Evolutionary conservation across 2,113 vertebrate genomes (phyloP), one percentile per base, ranked within the genome.

Genomic region (Physeter macrocephalus): DNA sequence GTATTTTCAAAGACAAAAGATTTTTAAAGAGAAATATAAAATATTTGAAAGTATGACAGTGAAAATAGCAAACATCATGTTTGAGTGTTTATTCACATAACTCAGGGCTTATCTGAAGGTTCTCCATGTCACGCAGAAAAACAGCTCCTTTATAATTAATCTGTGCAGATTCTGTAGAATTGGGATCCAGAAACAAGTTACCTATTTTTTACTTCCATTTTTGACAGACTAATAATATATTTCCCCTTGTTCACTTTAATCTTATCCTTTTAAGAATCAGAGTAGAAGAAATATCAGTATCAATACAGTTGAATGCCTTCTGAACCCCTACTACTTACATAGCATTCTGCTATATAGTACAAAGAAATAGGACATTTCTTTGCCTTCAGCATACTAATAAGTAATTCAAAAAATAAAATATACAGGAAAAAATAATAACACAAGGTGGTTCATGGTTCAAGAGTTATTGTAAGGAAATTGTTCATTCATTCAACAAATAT

Each of bases 361-460:
- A 46, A 67, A 95, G 29, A 87, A 75, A 74, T 78, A 43, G 41
- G 49, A 81, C 2, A 91, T 21, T 71, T 20, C 7, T 54, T 96
- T 88, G 12, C 20, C 3, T 67, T 78, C 8, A 54, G 27, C 49
- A 31, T 59, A 29, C 46, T 87, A 78, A 15, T 34, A 93, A 49
- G 29, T 87, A 90, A 94, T 62, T 52, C 36, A 90, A 36, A 94
- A 95, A 93, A 77, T 67, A 96, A 95, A 54, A 27, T 52, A 62
- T 17, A n/a, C 7, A 67, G 81, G 29, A 72, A 85, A 94, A 86
- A 75, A 77, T 90, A 36, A 36, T 91, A 27, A 61, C 5, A 59
- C 0, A 88, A 59, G 5, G 14, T 83, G 3, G 7, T n/a, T 93
- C 23, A 13, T 64, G 29, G 39, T 46, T 86, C 74, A 90, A 29